Evolutionary conservation across 2,888 invertebrate species (phyloP), one percentile per base, ranked within the genome.

Genomic region (Apoda limacodes): DNA sequence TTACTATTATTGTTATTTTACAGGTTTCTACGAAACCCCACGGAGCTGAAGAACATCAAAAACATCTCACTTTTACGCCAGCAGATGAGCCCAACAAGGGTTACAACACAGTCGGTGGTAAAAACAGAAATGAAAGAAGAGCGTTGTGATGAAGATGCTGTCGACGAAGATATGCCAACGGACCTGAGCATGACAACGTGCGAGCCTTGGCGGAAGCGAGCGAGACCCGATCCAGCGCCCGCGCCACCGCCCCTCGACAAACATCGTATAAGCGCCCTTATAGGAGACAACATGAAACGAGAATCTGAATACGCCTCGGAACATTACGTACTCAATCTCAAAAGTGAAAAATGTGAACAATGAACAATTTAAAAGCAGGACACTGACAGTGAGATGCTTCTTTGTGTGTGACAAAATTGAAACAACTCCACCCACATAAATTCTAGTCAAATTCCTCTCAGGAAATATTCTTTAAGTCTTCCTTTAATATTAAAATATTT

Each of bases 31-130:
- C 87, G 95, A 44, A 95, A 95, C 67, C 95, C 96, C 30, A 91
- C 92, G 21, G 95, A 95, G 74, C 82, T 97, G 52, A 95, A 95
- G 60, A 95, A 92, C 67, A 95, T 96, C 43, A 95, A 95, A 66
- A 95, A 95, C 62, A 94, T 95, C 52, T 94, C 94, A 5, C 75
- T 94, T 37, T 72, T 95, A 45, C 83, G 94, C 27, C 93, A 94
- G 63, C 90, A 89, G 65, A 88, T 88, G 87, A 84, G 85, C 48
- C 86, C 84, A 42, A 84, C 86, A n/a, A 68, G 83, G 34, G 75
- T 75, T 12, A 55, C 65, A 7, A 60, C 66, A 21, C 75, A 70
- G 40, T 52, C 70, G 3, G 49, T 63, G 1, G 65, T 78, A 1
- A 82, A 82, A 47, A 66, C 78, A 13, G 82, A 82, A 54, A 72